Base-by-base conservation (phyloP, 2,113 vertebrate species). In the Australoheros scitulus region DNA sequence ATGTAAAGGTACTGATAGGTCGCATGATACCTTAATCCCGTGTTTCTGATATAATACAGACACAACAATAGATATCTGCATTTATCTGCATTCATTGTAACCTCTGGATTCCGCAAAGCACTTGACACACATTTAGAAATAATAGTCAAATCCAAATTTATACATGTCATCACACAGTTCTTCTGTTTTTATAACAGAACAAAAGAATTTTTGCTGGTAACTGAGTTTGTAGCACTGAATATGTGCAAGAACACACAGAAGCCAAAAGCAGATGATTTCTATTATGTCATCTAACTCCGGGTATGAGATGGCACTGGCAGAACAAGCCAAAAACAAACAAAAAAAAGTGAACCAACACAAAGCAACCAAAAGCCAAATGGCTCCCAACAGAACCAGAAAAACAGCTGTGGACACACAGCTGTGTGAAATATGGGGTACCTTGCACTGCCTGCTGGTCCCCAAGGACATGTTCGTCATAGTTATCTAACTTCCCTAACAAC, bases 331-430 rank as follows among this genome's bases (percentile, higher is more conserved):
- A 56, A 68, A 43, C 36, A 85, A 90, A 77, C 17, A 59, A 22
- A 61, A 59, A 15, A 47, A 47, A 6, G 41, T 13, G 11, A 47
- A 47, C 13, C 24, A 52, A 70, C 50, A 57, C 60, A 83, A 74
- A 77, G 55, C 59, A 78, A 56, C 0, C 24, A 47, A 20, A 20
- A 61, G 81, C 82, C 13, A 22, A 88, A 77, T 4, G 36, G 79
- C 41, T 83, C 75, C 70, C 57, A 36, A 47, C 52, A 75, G 87
- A 88, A 79, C 84, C 87, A 83, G 80, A 81, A 82, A 87, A 87
- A 72, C 93, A 94, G 88, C 91, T 94, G 93, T 84, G 55, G 76
- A 64, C 91, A 76, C 84, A 81, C 89, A 93, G 87, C 88, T 92
- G 87, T 78, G 61, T 89, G 85, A 90, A 89, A 83, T 77, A 87